Evolutionary conservation across 2,888 invertebrate genomes (phyloP), one percentile per base, ranked within the genome.

Genomic region (Poecilus cupreus): DNA sequence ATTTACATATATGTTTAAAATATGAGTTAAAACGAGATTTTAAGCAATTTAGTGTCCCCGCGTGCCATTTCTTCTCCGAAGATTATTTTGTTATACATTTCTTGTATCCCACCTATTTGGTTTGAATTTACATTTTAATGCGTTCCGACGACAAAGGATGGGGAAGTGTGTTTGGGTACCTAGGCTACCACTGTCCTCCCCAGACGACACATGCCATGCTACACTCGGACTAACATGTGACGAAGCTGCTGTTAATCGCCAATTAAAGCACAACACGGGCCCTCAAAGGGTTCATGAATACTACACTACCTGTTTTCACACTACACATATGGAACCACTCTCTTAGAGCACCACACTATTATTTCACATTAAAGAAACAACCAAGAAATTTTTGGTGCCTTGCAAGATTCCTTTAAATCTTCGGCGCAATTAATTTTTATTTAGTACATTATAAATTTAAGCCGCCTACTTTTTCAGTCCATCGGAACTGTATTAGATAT

Each of bases 11-110:
- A 81, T 81, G 81, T 81, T 81, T 81, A 81, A 81, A 81, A 81
- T 81, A 81, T 81, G 81, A 81, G 81, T 81, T 81, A 81, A 81
- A 81, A 81, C 81, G 81, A 81, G 81, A 81, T 81, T 81, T 81
- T 74, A 81, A 75, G 81, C 81, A 81, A 81, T 81, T 81, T 81
- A 81, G 46, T 75, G 81, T 81, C 46, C 60, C 60, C 68, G 79
- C 46, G 70, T 51, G 68, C 75, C 75, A 75, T 75, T 81, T 80
- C 72, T 75, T 81, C 70, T 51, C 13, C 46, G 75, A 32, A 81
- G 81, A 81, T 81, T 74, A 81, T 81, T 80, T 81, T 75, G 81
- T 81, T 81, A 75, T 43, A 75, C 72, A 75, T 75, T 81, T 75
- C 75, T 81, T 81, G 75, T 81, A 81, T 64, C 78, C 78, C 64